Evolutionary conservation across 2,888 invertebrate genomes (phyloP), one percentile per base, ranked within the genome.

Genomic region (Standfussiana lucernea): DNA sequence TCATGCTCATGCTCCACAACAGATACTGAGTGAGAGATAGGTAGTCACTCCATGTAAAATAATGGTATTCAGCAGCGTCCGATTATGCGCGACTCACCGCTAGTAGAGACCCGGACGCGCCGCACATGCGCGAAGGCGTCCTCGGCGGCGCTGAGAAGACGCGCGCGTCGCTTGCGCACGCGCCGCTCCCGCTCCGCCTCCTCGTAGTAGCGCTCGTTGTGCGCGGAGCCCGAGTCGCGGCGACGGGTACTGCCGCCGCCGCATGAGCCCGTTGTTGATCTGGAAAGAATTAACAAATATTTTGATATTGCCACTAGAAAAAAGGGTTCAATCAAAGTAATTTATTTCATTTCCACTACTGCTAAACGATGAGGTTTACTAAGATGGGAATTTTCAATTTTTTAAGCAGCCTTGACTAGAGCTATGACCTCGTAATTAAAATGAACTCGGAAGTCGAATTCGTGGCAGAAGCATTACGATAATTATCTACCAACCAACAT

Each of bases 101-200:
- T 94, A 11, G 93, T 92, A 24, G 93, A 92, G 8, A 95, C 92
- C 0, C 97, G 96, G 82, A 99, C 97, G 56, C 99, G 97, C 90
- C 99, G 98, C 85, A 99, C 99, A 92, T 99, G 99, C 21, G 99
- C 99, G 94, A 99, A 99, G 1, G 99, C 99, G 92, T 99, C 99
- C 94, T 99, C 99, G 0, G 99, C 98, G 1, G 99, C 99, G 1
- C 99, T 98, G 75, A 99, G 97, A 61, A 99, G 97, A 35, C 99
- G 97, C 7, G 99, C 99, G 78, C 98, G 97, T 0, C 99, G 97
- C 94, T 99, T 99, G 91, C 98, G 97, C 76, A 99, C 99, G 76
- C 99, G 97, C 8, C 99, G 97, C 92, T 99, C 99, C 90, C 99
- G 99, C 95, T 99, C 99, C 91, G 99, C 98, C 95, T 99, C 99